Conservation (phyloP, 2,797 vertebrate species). For the Sandelia bainsii region DNA sequence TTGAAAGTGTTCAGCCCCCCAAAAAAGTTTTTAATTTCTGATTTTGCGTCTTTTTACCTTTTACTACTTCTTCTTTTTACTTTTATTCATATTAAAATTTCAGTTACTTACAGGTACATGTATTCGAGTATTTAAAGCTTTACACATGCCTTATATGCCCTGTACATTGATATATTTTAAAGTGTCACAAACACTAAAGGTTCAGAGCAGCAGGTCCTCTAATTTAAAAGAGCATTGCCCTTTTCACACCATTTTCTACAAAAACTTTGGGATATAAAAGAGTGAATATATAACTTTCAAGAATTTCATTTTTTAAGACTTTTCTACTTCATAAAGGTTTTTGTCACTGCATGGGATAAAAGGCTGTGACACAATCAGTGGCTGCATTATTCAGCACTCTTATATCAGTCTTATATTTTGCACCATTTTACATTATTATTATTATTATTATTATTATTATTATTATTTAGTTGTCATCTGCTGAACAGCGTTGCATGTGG, state of each 20-base stretch:
- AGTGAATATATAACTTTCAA: constrained; percentile 3
- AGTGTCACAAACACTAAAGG: neutral
- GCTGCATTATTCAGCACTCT: constrained; percentile 19
- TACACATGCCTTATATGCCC: neutral
- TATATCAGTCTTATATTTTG: constrained; percentile 20
- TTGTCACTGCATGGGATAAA: constrained; percentile 41
- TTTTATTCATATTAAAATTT: neutral
- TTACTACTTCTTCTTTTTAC: neutral
- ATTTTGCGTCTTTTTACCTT: no score
- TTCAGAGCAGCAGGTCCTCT: neutral
- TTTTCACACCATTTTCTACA: neutral
- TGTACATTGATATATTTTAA: constrained; percentile 1
- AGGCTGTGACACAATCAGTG: neutral
- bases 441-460: constrained; percentile 23
- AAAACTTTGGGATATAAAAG: constrained; percentile 72
- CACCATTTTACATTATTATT: no score
- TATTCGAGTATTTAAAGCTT: no score
- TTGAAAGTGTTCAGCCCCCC: neutral
- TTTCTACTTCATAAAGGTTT: constrained; percentile 38
- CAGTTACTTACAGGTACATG: no score
- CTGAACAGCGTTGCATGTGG: constrained; percentile 44
- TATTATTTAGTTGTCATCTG: constrained; percentile 21
- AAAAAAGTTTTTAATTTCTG: no score
- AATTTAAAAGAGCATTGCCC: neutral
- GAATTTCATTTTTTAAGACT: constrained; percentile 57